Evolutionary conservation across 2,888 invertebrate genomes (phyloP).

Genomic region (Apantesis nais): DNA sequence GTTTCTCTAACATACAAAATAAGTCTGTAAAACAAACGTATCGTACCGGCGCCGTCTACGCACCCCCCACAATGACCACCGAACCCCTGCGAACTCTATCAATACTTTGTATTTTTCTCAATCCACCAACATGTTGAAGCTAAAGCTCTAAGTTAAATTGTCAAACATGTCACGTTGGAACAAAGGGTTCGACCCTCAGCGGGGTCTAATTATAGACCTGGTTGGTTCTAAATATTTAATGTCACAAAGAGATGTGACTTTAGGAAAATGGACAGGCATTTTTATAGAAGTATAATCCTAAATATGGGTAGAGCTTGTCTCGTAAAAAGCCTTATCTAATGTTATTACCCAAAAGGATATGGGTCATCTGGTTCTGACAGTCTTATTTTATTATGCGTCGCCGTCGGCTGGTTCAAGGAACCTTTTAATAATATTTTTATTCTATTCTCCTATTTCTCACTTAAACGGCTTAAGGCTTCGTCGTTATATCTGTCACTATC

Average conservation of each 20-base stretch:
- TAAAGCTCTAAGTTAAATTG: constrained; percentile 43
- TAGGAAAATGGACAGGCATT: constrained; percentile 26
- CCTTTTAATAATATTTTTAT: background rate
- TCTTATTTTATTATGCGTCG: constrained; percentile 20
- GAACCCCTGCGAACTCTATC: constrained; percentile 34
- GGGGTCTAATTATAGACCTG: constrained; percentile 43
- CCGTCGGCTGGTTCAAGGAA: background rate
- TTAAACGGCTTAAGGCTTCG: background rate
- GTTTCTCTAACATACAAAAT: constrained; percentile 9
- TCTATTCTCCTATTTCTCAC: background rate
- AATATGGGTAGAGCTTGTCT: constrained; percentile 25
- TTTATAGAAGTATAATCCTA: constrained; percentile 27
- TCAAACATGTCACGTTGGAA: constrained; percentile 43
- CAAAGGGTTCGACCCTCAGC: constrained; percentile 41
- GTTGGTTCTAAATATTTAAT: constrained; percentile 48
- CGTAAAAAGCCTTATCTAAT: constrained; percentile 26
- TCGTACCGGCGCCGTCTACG: constrained; percentile 22
- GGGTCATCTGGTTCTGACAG: constrained; percentile 15
- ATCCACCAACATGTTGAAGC: constrained; percentile 29
- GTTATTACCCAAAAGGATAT: constrained; percentile 15
- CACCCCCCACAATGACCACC: constrained; percentile 38
- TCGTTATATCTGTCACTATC: background rate
- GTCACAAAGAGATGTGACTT: constrained; percentile 27
- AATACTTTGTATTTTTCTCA: constrained; percentile 36
- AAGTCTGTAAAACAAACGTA: constrained; percentile 22